Percentiles rank a stretch among this genome's conserved stretches.
phyloP scores from a whole-genome alignment of 2,113 vertebrate genomes.

The Apteryx owenii region DNA sequence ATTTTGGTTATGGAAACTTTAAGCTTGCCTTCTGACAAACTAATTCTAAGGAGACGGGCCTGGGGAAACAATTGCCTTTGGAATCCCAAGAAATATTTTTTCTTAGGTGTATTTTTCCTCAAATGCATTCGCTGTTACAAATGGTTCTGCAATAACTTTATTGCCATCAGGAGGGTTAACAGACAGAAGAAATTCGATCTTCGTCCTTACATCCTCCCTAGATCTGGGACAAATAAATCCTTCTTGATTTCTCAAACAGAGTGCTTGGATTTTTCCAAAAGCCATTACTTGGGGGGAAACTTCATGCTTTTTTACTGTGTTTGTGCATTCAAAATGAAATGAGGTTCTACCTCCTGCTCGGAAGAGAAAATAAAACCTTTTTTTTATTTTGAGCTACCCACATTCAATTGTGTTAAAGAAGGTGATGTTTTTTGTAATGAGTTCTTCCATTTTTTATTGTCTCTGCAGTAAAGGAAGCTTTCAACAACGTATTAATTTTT shows the following conservation, averaged over 20 bases:
- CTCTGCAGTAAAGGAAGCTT: conserved; percentile 71
- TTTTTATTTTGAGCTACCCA: neutral
- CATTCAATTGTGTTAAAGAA: neutral
- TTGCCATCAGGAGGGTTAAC: neutral
- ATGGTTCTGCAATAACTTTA: neutral
- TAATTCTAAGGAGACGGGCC: neutral
- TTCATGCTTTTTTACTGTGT: neutral
- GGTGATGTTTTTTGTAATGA: neutral
- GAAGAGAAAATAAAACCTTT: neutral
- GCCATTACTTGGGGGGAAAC: neutral
- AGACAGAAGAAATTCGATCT: neutral
- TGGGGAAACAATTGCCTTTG: neutral
- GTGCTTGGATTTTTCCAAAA: neutral
- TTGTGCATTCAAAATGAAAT: neutral
- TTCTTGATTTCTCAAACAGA: neutral
- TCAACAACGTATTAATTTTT: conserved; percentile 79
- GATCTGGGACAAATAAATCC: neutral
- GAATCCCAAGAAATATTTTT: neutral
- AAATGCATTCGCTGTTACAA: neutral
- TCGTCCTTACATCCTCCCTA: neutral
- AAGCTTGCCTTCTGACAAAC: neutral
- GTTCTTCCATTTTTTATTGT: neutral
- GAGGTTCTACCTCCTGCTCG: neutral
- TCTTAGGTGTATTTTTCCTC: neutral
- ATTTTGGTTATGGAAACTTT: neutral